Evolutionary conservation across 2,888 invertebrate genomes (phyloP).

Genomic region (Cerceris rybyensis): DNA sequence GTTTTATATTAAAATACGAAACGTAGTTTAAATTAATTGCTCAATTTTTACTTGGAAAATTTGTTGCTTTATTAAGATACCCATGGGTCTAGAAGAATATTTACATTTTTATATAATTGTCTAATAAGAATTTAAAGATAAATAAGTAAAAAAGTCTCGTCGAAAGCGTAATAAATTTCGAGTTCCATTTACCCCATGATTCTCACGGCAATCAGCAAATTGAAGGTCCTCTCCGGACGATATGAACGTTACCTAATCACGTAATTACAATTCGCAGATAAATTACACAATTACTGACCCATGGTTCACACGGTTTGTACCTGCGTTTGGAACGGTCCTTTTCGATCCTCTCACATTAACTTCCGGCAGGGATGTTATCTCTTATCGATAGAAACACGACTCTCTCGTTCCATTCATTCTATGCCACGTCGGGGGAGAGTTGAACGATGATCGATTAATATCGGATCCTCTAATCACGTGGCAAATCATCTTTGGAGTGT

Average conservation of each 20-base stretch:
- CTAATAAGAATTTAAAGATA: too few species aligned
- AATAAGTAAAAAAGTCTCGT: too few species aligned
- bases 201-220: slow-evolving; percentile 29
- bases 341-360: slow-evolving; percentile 61
- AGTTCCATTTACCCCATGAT: neutral
- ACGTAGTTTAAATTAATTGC: too few species aligned
- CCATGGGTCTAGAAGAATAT: too few species aligned
- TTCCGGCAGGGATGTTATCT: slow-evolving; percentile 54
- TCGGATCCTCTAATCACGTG: slow-evolving; percentile 30
- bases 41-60: too few species aligned
- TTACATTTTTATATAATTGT: too few species aligned
- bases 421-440: slow-evolving; percentile 18
- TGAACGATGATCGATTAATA: slow-evolving; percentile 40
- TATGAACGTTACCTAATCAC: slow-evolving; percentile 17
- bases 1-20: too few species aligned
- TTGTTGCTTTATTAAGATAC: too few species aligned
- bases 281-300: slow-evolving; percentile 2
- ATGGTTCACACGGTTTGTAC: slow-evolving; percentile 58
- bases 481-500: slow-evolving; percentile 26
- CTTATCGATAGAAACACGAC: slow-evolving; percentile 55
- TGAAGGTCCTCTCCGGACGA: neutral
- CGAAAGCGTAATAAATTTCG: too few species aligned
- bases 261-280: slow-evolving; percentile 41
- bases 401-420: slow-evolving; percentile 31
- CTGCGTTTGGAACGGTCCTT: slow-evolving; percentile 28